phyloP scores from a whole-genome alignment of 2,888 invertebrate species.

The Eupithecia inturbata region DNA sequence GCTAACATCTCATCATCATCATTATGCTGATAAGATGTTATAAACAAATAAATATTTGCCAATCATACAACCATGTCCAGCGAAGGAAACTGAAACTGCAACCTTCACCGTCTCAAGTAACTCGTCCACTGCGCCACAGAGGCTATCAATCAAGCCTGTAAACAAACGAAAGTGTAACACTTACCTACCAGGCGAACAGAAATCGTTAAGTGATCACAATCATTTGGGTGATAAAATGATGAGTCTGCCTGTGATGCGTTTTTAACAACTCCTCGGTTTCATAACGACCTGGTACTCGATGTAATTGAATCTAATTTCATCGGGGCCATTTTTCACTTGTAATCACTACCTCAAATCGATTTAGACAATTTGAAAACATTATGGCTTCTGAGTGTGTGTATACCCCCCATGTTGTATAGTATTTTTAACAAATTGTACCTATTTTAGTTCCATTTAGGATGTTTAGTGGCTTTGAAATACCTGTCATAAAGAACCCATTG shows the following conservation, averaged over 20 bases:
- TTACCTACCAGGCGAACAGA: slow-evolving; percentile 47
- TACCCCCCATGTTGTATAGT: slow-evolving; percentile 2
- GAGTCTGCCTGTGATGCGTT: slow-evolving; percentile 58
- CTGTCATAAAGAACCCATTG: no score
- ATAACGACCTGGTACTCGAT: slow-evolving; percentile 56
- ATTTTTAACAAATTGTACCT: no score
- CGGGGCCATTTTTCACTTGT: slow-evolving; percentile 31
- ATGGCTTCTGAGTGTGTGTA: not conserved
- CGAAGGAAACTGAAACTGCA: not conserved
- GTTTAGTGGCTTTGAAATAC: no score
- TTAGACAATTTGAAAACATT: not conserved
- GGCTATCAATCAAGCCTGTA: not conserved
- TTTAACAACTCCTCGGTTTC: slow-evolving; percentile 61
- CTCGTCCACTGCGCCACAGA: not conserved
- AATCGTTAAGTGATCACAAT: slow-evolving; percentile 53
- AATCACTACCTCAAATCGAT: slow-evolving; percentile 28
- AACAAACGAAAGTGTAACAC: not conserved
- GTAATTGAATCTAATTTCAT: slow-evolving; percentile 42
- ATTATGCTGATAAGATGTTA: no score
- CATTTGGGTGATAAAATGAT: slow-evolving; percentile 33
- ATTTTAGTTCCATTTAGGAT: no score
- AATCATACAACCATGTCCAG: not conserved
- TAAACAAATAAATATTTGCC: not conserved
- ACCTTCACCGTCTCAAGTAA: not conserved
- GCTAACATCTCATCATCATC: not conserved